These are phyloP conservation scores for Patella ulyssiponensis DNA, from an alignment of 2,888 invertebrate species.

Conservation along the genomic window DNA sequence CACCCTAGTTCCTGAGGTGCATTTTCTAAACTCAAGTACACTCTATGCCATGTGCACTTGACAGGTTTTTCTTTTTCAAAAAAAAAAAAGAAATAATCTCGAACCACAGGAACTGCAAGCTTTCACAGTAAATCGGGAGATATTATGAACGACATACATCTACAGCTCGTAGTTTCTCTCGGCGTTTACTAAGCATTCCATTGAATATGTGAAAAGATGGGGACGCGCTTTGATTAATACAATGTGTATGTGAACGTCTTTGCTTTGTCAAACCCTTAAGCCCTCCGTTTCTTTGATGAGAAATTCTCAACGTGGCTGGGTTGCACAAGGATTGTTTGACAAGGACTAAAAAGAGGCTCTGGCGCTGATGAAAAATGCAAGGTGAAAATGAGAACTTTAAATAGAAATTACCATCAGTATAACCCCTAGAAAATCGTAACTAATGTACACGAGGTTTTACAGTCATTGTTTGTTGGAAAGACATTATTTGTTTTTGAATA, in stretches of 20 bases:
- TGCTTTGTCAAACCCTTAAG: slow-evolving; percentile 18
- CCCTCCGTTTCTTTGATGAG: slow-evolving; percentile 19
- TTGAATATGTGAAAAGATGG: slow-evolving; percentile 3
- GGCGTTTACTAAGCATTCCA: slow-evolving; percentile 14
- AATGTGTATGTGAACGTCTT: slow-evolving; percentile 19
- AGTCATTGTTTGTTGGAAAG: too few species aligned
- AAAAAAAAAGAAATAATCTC: too few species aligned
- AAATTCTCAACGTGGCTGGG: slow-evolving; percentile 17
- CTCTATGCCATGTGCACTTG: too few species aligned
- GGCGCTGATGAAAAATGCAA: slow-evolving; percentile 17
- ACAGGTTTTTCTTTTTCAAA: too few species aligned
- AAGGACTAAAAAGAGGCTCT: slow-evolving; percentile 14
- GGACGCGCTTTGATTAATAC: not conserved
- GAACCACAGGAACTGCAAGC: too few species aligned
- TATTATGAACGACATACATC: too few species aligned
- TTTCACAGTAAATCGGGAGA: too few species aligned
- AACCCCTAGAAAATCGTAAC: too few species aligned
- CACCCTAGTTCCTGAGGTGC: too few species aligned
- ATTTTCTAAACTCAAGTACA: too few species aligned
- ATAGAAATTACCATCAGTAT: not conserved
- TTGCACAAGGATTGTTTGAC: slow-evolving; percentile 24
- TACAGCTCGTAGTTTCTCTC: not conserved
- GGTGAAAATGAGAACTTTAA: slow-evolving; percentile 25
- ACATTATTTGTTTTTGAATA: too few species aligned
- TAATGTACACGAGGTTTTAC: too few species aligned